Percentiles rank a stretch among this genome's conserved stretches.
These are phyloP conservation scores for Brachylomia viminalis DNA, from an alignment of 2,888 invertebrate genomes.

Conservation along the genomic window DNA sequence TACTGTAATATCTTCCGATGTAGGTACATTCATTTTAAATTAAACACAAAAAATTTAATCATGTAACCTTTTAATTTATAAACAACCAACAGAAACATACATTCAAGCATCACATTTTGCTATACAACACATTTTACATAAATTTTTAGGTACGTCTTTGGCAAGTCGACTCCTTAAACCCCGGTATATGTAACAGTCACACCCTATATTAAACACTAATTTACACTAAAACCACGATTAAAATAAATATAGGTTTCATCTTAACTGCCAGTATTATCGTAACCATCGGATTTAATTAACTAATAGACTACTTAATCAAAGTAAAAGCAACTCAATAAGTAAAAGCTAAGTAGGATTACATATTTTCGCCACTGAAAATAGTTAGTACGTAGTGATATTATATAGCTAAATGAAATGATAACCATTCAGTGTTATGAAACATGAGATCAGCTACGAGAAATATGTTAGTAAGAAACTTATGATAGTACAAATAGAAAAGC, in stretches of 20 bases:
- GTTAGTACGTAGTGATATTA: conserved; percentile 43
- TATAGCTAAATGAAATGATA: conserved; percentile 58
- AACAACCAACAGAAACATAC: conserved; percentile 85
- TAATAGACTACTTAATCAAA: conserved; percentile 68
- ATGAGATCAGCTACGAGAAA: conserved; percentile 68
- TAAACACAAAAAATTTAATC: conserved; percentile 59
- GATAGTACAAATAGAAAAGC: conserved; percentile 51
- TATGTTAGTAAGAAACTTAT: conserved; percentile 51
- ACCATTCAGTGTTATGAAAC: conserved; percentile 51
- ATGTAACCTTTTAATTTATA: conserved; percentile 83
- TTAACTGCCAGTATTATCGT: conserved; percentile 59
- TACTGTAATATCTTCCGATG: not conserved
- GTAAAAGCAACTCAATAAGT: conserved; percentile 45
- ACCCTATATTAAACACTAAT: conserved; percentile 61
- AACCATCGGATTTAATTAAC: conserved; percentile 66
- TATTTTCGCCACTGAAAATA: conserved; percentile 54
- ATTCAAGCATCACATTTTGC: conserved; percentile 76
- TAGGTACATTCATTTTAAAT: conserved; percentile 23
- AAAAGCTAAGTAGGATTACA: conserved; percentile 61
- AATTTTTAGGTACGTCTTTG: conserved; percentile 81
- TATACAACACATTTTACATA: conserved; percentile 79
- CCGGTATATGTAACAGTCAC: conserved; percentile 60
- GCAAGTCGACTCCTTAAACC: conserved; percentile 78
- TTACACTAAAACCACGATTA: conserved; percentile 64
- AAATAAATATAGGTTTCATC: conserved; percentile 69